Evolutionary conservation across 2,888 invertebrate genomes (phyloP), one percentile per base, ranked within the genome.

Genomic region (Dastarcus helophoroides): DNA sequence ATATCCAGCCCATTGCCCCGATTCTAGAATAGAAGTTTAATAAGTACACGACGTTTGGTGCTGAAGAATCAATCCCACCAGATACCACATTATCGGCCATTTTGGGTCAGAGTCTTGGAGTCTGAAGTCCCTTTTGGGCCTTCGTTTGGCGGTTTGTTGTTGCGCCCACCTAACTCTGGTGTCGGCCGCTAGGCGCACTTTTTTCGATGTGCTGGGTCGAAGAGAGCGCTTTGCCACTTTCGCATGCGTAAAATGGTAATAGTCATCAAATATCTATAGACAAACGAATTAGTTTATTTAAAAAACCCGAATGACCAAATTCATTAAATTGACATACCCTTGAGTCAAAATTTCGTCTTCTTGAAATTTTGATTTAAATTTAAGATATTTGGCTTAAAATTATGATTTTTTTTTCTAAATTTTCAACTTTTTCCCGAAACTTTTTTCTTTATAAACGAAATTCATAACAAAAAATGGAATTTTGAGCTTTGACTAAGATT

Each of bases 81-180:
- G 67, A 66, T 94, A 94, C 94, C 94, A 95, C 91, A 91, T 93
- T 47, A 79, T 78, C 17, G 81, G 75, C 94, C 94, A 95, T 63
- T 84, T 80, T 16, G 85, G 86, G 65, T 94, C 94, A 54, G 56
- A 56, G 41, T 59, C 64, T 51, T 67, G 60, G n/a, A 68, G 58
- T 43, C 73, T 67, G 39, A 77, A 72, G 58, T 88, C 86, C 43
- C 91, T 69, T 64, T 93, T 94, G 45, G 73, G 71, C 43, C 93
- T 71, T 32, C 75, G 75, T 48, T 83, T 79, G 1, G 78, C 76
- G 26, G 69, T 67, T 62, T 91, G 90, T 55, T 91, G 91, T 53
- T 77, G 69, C 27, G 85, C 76, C 81, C 88, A 88, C 41, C 69
- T 70, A 38, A 91, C 84, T 41, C 85, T 71, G 33, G 71, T 65